These are phyloP conservation scores for Lynx canadensis DNA, from an alignment of 2,113 vertebrate genomes.

Conservation along the genomic window DNA sequence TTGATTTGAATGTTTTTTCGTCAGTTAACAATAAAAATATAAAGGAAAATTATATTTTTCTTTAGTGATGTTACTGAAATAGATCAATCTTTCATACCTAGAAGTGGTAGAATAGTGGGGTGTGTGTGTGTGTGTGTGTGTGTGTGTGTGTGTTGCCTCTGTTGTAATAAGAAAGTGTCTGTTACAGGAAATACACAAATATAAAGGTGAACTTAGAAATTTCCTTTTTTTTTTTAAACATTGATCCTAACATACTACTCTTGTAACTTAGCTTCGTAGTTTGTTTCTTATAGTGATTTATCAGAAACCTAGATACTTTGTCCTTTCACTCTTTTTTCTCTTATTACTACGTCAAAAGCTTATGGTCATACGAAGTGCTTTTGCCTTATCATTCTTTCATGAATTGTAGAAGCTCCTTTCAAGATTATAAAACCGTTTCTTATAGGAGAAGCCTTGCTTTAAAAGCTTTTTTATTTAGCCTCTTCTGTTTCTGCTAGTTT, in stretches of 20 bases:
- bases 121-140: background rate
- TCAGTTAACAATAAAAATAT: conserved; percentile 12
- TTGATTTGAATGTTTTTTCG: background rate
- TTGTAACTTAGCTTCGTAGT: background rate
- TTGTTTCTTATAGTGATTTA: background rate
- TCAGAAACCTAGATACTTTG: background rate
- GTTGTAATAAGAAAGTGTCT: background rate
- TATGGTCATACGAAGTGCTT: background rate
- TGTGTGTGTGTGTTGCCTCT: background rate
- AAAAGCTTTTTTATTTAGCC: conserved; percentile 27
- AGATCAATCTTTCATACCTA: background rate
- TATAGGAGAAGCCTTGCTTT: background rate
- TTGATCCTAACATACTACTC: background rate
- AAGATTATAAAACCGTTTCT: conserved; percentile 9
- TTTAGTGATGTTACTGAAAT: background rate
- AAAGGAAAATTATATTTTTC: background rate
- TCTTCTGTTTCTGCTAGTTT: background rate
- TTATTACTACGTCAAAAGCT: background rate
- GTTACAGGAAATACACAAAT: background rate
- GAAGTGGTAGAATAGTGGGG: background rate
- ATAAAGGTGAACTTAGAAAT: background rate
- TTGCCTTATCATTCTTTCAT: conserved; percentile 13
- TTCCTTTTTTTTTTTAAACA: background rate
- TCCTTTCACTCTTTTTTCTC: background rate
- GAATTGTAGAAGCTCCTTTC: background rate